Base-by-base conservation (phyloP, 1,140 invertebrate genomes). In the Drosophila carrolli region DNA sequence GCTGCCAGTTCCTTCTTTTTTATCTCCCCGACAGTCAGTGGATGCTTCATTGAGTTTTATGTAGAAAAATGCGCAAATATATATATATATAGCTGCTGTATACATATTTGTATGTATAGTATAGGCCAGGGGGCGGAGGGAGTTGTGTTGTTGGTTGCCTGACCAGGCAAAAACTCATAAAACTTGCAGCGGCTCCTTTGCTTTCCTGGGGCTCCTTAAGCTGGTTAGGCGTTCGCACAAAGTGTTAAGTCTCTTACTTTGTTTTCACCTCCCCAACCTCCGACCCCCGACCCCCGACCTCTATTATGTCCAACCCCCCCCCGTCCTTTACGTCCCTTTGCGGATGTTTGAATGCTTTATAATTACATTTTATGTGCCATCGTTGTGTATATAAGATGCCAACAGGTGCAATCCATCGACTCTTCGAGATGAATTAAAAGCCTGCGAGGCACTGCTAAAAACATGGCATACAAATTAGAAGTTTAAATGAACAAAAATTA, bases 31-130 rank as follows among this genome's bases (percentile, higher is more conserved):
- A 59, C 78, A 78, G 74, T 78, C 68, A 66, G 62, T 66, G 83
- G 56, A 82, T 86, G 82, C 82, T 86, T 88, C 82, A 88, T 88
- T 86, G 82, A 53, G 78, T 83, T 86, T 86, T 88, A 82, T 88
- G 75, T 78, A 78, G 72, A 70, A 74, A 78, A 81, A 60, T 77
- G 57, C 60, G 57, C 67, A 62, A 68, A 73, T 82, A 74, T 51
- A 55, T 48, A 53, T 59, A 55, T 23, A 4, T 23, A 19, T 19
- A 19, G 19, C 46, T 11, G 19, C 11, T 37, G 27, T 29, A 19
- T 62, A 50, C 16, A 40, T 23, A 37, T 41, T 11, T 46, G 11
- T 57, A 35, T 40, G 10, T 43, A 19, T 50, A 23, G 41, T 16
- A 29, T 16, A 56, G 54, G 9, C 47, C 13, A 55, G 13, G 10